Conservation (phyloP, 2,113 vertebrate genomes). For the Uropsilus gracilis region DNA sequence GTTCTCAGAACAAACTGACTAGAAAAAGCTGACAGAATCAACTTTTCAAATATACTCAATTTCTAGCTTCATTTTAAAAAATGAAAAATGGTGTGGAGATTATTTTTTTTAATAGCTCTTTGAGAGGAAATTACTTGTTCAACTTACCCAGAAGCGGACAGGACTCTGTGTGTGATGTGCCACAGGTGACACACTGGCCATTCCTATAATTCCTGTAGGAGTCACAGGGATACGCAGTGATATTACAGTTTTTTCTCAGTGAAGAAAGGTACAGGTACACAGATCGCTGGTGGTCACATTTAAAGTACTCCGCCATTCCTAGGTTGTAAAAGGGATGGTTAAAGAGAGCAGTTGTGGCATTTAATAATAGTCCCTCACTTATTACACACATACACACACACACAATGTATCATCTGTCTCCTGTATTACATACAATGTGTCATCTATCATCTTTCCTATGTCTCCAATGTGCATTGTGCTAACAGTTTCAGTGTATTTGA, state of each 20-base stretch:
- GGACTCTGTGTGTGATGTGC: slow-evolving; percentile 83
- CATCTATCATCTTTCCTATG: not conserved
- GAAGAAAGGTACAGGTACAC: slow-evolving; percentile 92
- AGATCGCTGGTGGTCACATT: slow-evolving; percentile 97
- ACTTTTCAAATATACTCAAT: not conserved
- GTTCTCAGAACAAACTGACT: not conserved
- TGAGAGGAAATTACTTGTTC: no score
- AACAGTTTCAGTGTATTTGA: not conserved
- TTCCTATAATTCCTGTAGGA: slow-evolving; percentile 92
- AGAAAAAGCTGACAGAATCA: not conserved
- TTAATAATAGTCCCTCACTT: not conserved
- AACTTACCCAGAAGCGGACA: slow-evolving; percentile 93
- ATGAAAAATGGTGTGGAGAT: not conserved
- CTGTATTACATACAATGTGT: not conserved
- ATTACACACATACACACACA: not conserved
- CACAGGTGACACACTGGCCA: slow-evolving; percentile 89
- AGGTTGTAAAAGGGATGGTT: slow-evolving; percentile 47
- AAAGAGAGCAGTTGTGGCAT: not conserved
- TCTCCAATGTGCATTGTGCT: not conserved
- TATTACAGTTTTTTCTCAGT: slow-evolving; percentile 88
- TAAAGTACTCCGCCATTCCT: slow-evolving; percentile 94
- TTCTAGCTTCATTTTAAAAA: not conserved
- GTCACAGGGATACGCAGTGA: slow-evolving; percentile 91
- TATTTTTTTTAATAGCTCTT: not conserved
- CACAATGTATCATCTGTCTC: not conserved